phyloP scores from a whole-genome alignment of 2,797 vertebrate genomes.

The Rhinatrema bivittatum region DNA sequence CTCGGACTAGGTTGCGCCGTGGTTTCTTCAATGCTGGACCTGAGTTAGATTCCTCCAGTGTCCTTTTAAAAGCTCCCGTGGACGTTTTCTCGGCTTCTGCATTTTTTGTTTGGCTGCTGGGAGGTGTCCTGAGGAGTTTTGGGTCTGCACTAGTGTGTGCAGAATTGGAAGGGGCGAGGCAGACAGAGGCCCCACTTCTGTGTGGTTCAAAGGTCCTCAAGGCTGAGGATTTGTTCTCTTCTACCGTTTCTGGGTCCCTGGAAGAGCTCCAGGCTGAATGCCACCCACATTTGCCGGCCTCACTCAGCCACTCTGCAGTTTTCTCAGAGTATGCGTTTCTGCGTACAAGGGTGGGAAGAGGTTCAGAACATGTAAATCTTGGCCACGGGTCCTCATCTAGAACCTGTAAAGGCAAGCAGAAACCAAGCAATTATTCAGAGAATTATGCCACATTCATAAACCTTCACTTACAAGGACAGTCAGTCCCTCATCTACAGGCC shows the following conservation, averaged over 20 bases:
- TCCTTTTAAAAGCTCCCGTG: slow-evolving; percentile 65
- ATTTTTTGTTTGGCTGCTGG: slow-evolving; percentile 40
- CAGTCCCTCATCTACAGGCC: no score
- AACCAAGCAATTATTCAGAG: slow-evolving; percentile 3
- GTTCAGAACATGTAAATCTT: slow-evolving; percentile 45
- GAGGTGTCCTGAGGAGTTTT: slow-evolving; percentile 44
- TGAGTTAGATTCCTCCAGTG: slow-evolving; percentile 62
- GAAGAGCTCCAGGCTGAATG: slow-evolving; percentile 14
- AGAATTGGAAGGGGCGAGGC: slow-evolving; percentile 48
- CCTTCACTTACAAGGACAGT: no score
- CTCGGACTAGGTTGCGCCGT: slow-evolving; percentile 38
- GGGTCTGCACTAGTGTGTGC: slow-evolving; percentile 42
- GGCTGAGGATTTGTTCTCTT: slow-evolving; percentile 50
- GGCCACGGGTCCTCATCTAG: slow-evolving; percentile 59
- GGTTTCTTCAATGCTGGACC: slow-evolving; percentile 59
- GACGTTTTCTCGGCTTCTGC: slow-evolving; percentile 54
- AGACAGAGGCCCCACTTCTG: slow-evolving; percentile 32
- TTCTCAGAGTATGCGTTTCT: slow-evolving; percentile 45
- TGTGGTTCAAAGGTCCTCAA: slow-evolving; percentile 48
- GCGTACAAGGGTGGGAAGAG: slow-evolving; percentile 49
- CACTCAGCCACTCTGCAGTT: slow-evolving; percentile 38
- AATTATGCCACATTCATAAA: no score
- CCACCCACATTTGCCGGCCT: slow-evolving; percentile 40
- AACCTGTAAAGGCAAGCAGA: no score
- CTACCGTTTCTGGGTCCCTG: slow-evolving; percentile 32